Evolutionary conservation across 2,888 invertebrate species (phyloP), one percentile per base, ranked within the genome.

Genomic region (Chaetoderma sp.): DNA sequence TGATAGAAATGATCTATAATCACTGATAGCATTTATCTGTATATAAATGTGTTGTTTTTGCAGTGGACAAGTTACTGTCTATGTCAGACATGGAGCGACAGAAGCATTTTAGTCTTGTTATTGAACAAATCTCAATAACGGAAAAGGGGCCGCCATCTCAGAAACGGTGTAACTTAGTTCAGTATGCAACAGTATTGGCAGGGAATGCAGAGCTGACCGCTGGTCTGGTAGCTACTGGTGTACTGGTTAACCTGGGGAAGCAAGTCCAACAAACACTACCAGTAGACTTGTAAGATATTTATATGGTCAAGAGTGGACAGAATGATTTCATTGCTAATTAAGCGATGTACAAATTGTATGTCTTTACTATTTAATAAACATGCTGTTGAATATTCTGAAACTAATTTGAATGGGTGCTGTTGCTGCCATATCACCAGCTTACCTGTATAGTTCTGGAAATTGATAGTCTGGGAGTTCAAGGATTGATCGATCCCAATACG

Each of bases 111-210:
- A 76, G 71, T 47, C 63, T 72, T 8, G 69, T 85, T 13, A 39
- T 77, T 5, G 83, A 85, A 50, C 71, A 68, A 33, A 60, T 83
- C 16, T 70, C 65, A 8, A 65, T 63, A 4, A 62, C 68, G 21
- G 86, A 86, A 71, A 84, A 83, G 59, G 86, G 86, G 0, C 85
- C 86, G 0, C 81, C 84, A 0, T 80, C 85, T 13, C 85, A 85
- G 78, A 80, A 81, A 56, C 72, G 83, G 0, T 74, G 83, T 13
- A 83, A 86, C 70, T 72, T 86, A 4, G 71, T 85, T 5, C 79
- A 83, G 65, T 86, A 86, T 63, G 62, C 80, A 21, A 79, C 77
- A 4, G 70, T 72, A 28, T 61, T 85, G 18, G 76, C 81, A 25
- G 66, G 72, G 42, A 73, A 75, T 49, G 50, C 68, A 2, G 60